Percentiles rank a stretch among this genome's conserved stretches.
Conservation (phyloP, 1,140 invertebrate genomes). For the Colletes latitarsis region DNA sequence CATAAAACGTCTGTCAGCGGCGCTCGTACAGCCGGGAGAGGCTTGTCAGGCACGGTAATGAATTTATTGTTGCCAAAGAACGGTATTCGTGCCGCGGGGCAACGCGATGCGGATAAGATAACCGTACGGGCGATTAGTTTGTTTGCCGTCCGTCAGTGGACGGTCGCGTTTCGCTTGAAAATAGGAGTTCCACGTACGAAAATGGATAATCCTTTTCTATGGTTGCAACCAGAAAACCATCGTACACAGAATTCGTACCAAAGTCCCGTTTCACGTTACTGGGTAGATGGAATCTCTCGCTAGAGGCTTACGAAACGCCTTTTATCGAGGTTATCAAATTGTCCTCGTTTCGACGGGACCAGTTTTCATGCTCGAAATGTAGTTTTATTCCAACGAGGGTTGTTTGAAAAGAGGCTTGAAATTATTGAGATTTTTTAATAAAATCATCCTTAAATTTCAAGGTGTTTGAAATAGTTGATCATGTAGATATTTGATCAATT, state of each 20-base stretch:
- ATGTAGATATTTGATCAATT: too few relatives aligned
- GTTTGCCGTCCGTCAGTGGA: conserved; percentile 9
- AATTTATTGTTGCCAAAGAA: conserved; percentile 45
- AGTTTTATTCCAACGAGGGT: too few relatives aligned
- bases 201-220: too few relatives aligned
- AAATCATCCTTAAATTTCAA: too few relatives aligned
- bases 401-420: too few relatives aligned
- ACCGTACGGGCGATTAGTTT: conserved; percentile 23
- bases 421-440: too few relatives aligned
- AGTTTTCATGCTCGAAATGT: too few relatives aligned
- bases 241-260: background rate
- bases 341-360: too few relatives aligned
- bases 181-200: background rate
- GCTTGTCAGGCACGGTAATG: conserved; percentile 38
- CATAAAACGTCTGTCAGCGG: conserved; percentile 41
- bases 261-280: background rate
- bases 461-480: too few relatives aligned
- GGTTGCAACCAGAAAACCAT: too few relatives aligned
- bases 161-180: background rate
- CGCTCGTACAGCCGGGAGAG: background rate
- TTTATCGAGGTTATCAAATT: too few relatives aligned
- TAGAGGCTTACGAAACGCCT: background rate
- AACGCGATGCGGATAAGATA: conserved; percentile 41
- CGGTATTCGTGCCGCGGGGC: conserved; percentile 9
- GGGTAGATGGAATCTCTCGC: background rate